Base-by-base conservation (phyloP, 2,113 vertebrate species). In the Oxyura jamaicensis region DNA sequence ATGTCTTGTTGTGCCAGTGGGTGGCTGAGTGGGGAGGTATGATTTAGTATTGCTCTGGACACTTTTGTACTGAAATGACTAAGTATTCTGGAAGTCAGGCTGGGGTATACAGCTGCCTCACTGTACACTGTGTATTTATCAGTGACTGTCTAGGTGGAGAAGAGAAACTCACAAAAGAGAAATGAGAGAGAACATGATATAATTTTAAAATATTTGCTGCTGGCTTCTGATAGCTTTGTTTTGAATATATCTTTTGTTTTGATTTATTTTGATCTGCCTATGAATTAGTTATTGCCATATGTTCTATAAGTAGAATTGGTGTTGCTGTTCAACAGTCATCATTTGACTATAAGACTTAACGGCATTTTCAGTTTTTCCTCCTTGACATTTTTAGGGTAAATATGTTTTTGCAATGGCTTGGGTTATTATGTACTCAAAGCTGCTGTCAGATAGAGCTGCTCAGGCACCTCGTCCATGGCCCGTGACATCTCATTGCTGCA, bases 381-480 rank as follows among this genome's bases (percentile, higher is more conserved):
- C 73, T 69, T 86, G 90, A 96, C 86, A 8, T 95, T 96, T 97
- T 96, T 88, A 82, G 90, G 92, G 62, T 94, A 90, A 81, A 48
- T 68, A 35, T 46, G 44, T 91, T 96, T 96, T 88, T 92, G 82
- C 65, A 56, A 9, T 71, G 60, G 26, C 60, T 93, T 88, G 50
- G 19, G 29, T 83, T 78, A 18, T 86, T 77, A 56, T 26, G 26
- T 17, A 88, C 62, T 79, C 80, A 84, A 42, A 86, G 48, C 19
- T 86, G 62, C 83, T 91, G 68, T 91, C 62, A 66, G 52, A 36
- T 3, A 35, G 68, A 93, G 36, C 25, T 75, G 21, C 19, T 36
- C n/a, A 74, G 67, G 75, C 74, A 46, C 23, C 63, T 86, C 31
- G 21, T 50, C 53, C 22, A 13, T 46, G 52, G 53, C 42, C 52